A percentile compares a stretch with the other conserved stretches of the same genome.
Conservation (phyloP, 92 coral and sea anemone species). For the Blastomussa wellsi region DNA sequence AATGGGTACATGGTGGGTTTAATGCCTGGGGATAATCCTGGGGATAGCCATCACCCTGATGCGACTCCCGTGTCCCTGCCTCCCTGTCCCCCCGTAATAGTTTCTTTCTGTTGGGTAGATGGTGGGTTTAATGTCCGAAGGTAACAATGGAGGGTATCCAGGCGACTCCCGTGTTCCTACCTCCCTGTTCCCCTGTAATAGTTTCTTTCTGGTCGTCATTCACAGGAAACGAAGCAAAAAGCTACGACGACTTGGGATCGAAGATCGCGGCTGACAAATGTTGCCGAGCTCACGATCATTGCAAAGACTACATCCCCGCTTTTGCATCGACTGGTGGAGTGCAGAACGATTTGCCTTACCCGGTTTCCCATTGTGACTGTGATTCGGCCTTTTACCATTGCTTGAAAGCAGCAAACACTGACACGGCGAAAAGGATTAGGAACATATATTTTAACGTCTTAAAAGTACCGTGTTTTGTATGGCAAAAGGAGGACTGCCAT, state of each 20-base stretch:
- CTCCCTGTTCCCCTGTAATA: too few species aligned
- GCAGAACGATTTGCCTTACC: not conserved
- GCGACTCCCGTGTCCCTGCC: too few species aligned
- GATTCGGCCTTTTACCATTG: not conserved
- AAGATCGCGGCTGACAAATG: not conserved
- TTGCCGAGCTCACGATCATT: not conserved
- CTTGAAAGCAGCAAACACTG: not conserved
- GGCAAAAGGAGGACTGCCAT: not conserved
- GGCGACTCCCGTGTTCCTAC: too few species aligned
- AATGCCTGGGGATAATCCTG: too few species aligned
- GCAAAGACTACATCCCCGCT: not conserved
- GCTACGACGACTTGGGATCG: not conserved
- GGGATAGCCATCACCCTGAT: too few species aligned
- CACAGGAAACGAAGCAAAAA: not conserved
- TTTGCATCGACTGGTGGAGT: not conserved
- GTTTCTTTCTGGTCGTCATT: not conserved
- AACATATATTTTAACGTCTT: not conserved
- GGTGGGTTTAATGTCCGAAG: too few species aligned
- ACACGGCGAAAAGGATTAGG: not conserved
- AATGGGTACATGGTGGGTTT: too few species aligned
- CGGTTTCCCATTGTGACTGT: not conserved
- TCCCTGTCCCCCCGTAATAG: too few species aligned
- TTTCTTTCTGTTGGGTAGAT: too few species aligned
- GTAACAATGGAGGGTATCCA: too few species aligned
- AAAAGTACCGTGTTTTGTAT: not conserved